Evolutionary conservation across 2,113 vertebrate genomes (phyloP), one percentile per base, ranked within the genome.

Genomic region (Brevimyrus niger): DNA sequence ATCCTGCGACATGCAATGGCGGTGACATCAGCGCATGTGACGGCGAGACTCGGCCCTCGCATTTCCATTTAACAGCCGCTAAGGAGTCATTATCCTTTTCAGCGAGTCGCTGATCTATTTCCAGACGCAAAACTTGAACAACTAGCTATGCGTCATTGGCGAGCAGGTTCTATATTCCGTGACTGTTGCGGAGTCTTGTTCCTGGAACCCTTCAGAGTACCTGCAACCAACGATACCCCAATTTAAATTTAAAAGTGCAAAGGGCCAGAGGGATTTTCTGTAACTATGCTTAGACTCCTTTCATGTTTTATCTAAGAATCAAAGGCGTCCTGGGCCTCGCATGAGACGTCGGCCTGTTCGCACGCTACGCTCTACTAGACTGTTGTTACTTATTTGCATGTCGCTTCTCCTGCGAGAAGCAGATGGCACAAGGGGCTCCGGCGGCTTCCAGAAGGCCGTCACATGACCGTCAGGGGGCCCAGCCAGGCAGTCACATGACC

Each of bases 341-440:
- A n/a, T 27, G 23, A 61, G 44, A 48, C 27, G 7, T 58, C 42
- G 58, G 61, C 83, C 35, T 46, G 51, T 58, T 82, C 84, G 88
- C 80, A 82, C 65, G 90, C 53, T 84, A 50, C 65, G 89, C 69
- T 38, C 1, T 2, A 76, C 69, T 4, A 42, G 87, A 84, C 51
- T 27, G 11, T 35, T 83, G 87, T 61, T 90, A 89, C 90, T 92
- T 88, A 92, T 91, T 84, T 91, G 90, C 90, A 90, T 90, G 90
- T 85, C 87, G 88, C 44, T 90, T 90, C 51, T 91, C 89, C 90
- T 2, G 73, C 46, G 86, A 87, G 87, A 88, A 90, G 90, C 91
- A 93, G 92, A 93, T 92, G 92, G 92, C 65, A 86, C 65, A 48
- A 89, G n/a, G n/a, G n/a, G n/a, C n/a, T n/a, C n/a, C n/a, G n/a